Percentiles rank a stretch among this genome's conserved stretches.
Conservation (phyloP, 30 jellyfish, hydroid and myxozoan genomes). For the Aurelia aurita complex sp. Pacific region DNA sequence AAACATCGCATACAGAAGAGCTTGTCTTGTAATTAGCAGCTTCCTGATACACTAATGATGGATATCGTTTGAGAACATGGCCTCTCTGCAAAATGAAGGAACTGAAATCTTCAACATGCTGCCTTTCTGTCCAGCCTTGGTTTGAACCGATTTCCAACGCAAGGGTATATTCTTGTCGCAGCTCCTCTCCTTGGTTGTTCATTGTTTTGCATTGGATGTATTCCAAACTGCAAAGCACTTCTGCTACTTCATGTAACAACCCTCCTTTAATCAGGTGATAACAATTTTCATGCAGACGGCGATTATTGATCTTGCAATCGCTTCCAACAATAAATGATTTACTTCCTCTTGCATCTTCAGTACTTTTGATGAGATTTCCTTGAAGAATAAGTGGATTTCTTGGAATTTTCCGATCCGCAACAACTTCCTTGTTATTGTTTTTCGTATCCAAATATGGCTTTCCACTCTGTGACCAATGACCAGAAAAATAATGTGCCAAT, state of each 20-base stretch:
- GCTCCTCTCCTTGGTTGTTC: slow-evolving; percentile 4
- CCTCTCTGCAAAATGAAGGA: slow-evolving; percentile 49
- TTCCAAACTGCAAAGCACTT: slow-evolving; percentile 19
- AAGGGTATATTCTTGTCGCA: slow-evolving; percentile 14
- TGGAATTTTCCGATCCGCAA: slow-evolving; percentile 48
- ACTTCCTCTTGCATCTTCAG: background rate
- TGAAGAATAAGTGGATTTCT: slow-evolving; percentile 46
- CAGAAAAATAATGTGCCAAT: slow-evolving; percentile 38
- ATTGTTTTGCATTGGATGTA: slow-evolving; percentile 26
- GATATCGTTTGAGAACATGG: slow-evolving; percentile 23
- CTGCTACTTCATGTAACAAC: slow-evolving; percentile 26
- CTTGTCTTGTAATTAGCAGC: slow-evolving; percentile 16
- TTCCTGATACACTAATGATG: slow-evolving; percentile 39
- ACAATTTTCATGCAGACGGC: slow-evolving; percentile 36
- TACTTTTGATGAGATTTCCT: slow-evolving; percentile 22
- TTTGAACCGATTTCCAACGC: background rate
- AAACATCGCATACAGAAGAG: background rate
- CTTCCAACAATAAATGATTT: slow-evolving; percentile 17
- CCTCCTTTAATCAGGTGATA: slow-evolving; percentile 41
- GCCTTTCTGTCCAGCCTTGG: background rate
- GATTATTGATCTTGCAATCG: slow-evolving; percentile 25
- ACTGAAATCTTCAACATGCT: slow-evolving; percentile 28
- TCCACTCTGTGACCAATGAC: slow-evolving; percentile 35
- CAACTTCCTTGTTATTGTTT: slow-evolving; percentile 21
- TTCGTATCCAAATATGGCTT: slow-evolving; percentile 6